Evolutionary conservation across 2,113 vertebrate species (phyloP), one percentile per base, ranked within the genome.

Genomic region (Mesoclemmys tuberculata): DNA sequence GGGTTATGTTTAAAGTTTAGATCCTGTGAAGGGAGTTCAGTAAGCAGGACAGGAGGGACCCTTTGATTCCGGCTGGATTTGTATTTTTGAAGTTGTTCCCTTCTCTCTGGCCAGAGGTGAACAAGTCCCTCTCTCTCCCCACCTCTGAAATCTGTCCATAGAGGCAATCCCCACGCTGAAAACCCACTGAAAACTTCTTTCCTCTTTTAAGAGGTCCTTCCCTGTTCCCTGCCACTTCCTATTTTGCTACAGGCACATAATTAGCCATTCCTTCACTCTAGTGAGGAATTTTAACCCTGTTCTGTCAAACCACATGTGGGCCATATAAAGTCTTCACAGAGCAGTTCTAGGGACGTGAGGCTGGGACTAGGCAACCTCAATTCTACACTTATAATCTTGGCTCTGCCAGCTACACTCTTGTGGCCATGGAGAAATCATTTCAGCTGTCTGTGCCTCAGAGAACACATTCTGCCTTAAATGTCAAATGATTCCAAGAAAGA

Each of bases 401-500:
- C 55, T 27, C 4, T 56, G 55, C 55, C 4, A 56, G 26, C 5
- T 56, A 27, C 10, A 68, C 18, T 6, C 61, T 68, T 35, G 16
- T 64, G 6, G 61, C 7, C 51, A 1, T 52, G 38, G 55, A 74
- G 7, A 90, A 93, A 54, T 19, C 81, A 85, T 2, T 1, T 31
- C 58, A 54, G n/a, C 82, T 35, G 85, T 31, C 87, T 80, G 85
- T 26, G 56, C n/a, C 51, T 95, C 56, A 10, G 31, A 94, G 95
- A 77, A 1, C 52, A 95, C 82, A 89, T 83, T 90, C 85, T 94
- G 80, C 41, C 87, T 93, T 85, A 81, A 1, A 0, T 83, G 88
- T 95, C 88, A 93, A 88, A 90, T 75, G 86, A 91, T 89, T 35
- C 91, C 79, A 54, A 91, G 91, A 79, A 80, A 52, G 88, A 85